A percentile compares a stretch with the other conserved stretches of the same genome.
Evolutionary conservation across 2,797 vertebrate genomes (phyloP).

Genomic region (Rhinella marina): DNA sequence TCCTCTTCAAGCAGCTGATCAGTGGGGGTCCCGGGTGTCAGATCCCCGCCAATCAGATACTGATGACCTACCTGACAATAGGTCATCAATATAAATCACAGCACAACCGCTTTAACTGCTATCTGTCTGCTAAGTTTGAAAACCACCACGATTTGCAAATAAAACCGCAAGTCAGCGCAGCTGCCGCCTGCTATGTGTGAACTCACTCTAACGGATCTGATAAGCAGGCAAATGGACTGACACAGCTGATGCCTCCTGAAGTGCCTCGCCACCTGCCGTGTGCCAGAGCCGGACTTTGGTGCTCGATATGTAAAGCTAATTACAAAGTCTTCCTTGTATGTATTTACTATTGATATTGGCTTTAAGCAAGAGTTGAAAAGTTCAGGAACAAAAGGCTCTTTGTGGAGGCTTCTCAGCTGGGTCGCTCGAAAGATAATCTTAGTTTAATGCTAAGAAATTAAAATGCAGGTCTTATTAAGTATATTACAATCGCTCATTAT

Average conservation of each 20-base stretch:
- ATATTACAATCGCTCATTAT: not conserved
- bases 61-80: too few relatives aligned
- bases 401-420: constrained; percentile 17
- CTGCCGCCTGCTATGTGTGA: not conserved
- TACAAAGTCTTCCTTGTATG: constrained; percentile 45
- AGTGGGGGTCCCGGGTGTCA: too few relatives aligned
- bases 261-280: not conserved
- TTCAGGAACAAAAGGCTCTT: constrained; percentile 48
- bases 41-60: too few relatives aligned
- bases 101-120: too few relatives aligned
- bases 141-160: not conserved
- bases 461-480: constrained; percentile 11
- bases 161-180: too few relatives aligned
- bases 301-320: constrained; percentile 19
- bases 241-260: not conserved
- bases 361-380: constrained; percentile 42
- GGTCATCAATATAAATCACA: too few relatives aligned
- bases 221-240: not conserved
- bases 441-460: constrained; percentile 10
- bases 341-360: constrained; percentile 42
- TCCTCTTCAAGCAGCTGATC: too few relatives aligned
- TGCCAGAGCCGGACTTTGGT: not conserved
- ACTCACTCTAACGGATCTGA: not conserved
- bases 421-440: constrained; percentile 32
- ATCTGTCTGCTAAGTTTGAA: not conserved